phyloP scores from a whole-genome alignment of 2,888 invertebrate genomes.

The Ganaspis brasiliensis region DNA sequence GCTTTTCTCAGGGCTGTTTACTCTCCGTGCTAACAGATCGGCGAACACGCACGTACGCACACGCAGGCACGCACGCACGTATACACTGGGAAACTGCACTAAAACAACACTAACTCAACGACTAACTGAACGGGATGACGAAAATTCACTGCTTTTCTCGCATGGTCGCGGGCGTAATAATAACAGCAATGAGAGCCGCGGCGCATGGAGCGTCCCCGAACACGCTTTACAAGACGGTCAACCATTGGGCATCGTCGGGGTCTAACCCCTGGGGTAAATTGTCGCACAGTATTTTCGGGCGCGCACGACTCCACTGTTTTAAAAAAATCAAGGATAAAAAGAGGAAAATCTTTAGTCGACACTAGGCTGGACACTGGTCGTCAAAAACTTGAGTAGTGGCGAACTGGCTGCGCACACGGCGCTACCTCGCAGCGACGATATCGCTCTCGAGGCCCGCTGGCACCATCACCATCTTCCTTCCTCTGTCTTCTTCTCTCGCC shows the following conservation, averaged over 20 bases:
- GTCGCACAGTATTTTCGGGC: slow-evolving; percentile 48
- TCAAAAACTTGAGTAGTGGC: slow-evolving; percentile 65
- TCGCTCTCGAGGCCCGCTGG: slow-evolving; percentile 74
- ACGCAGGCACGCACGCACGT: slow-evolving; percentile 57
- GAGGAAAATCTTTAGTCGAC: slow-evolving; percentile 9
- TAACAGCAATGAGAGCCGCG: slow-evolving; percentile 62
- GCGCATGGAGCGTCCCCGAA: slow-evolving; percentile 85
- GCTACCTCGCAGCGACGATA: slow-evolving; percentile 75
- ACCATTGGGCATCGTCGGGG: slow-evolving; percentile 90
- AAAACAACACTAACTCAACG: slow-evolving; percentile 59
- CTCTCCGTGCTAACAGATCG: slow-evolving; percentile 54
- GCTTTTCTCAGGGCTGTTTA: slow-evolving; percentile 56
- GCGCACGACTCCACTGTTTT: slow-evolving; percentile 32
- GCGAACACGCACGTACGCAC: slow-evolving; percentile 47
- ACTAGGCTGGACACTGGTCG: slow-evolving; percentile 44
- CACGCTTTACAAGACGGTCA: slow-evolving; percentile 86
- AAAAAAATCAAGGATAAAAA: slow-evolving; percentile 45
- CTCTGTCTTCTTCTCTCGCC: slow-evolving; percentile 51
- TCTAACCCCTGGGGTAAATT: slow-evolving; percentile 51
- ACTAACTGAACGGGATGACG: slow-evolving; percentile 51
- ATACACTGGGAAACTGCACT: slow-evolving; percentile 62
- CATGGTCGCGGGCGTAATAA: slow-evolving; percentile 50
- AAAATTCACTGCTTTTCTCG: slow-evolving; percentile 65
- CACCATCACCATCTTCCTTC: slow-evolving; percentile 71
- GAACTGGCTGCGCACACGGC: slow-evolving; percentile 78